These are phyloP conservation scores for Lissonota sp. DNA, from an alignment of 2,888 invertebrate genomes.

Conservation along the genomic window DNA sequence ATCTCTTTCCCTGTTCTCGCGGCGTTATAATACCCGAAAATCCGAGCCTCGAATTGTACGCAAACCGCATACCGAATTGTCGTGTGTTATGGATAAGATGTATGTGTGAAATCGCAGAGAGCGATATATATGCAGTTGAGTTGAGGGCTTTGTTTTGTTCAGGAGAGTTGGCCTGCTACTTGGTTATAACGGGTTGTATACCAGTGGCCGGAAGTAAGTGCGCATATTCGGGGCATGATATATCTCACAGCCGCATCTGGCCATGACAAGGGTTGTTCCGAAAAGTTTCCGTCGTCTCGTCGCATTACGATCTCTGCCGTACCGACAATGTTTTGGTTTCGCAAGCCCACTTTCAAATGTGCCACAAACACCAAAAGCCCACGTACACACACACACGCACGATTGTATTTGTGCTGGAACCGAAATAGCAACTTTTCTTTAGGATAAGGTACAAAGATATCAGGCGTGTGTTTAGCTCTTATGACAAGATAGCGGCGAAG, in stretches of 20 bases:
- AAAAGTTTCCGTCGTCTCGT: conserved; percentile 68
- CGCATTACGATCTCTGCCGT: conserved; percentile 11
- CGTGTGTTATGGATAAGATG: background rate
- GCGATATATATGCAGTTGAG: background rate
- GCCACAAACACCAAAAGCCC: conserved; percentile 4
- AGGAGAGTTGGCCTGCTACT: background rate
- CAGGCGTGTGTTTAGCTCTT: no score
- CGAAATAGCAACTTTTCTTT: conserved; percentile 40
- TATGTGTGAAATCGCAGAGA: background rate
- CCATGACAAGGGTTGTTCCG: conserved; percentile 76
- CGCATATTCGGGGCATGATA: conserved; percentile 40
- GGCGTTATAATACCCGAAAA: no score
- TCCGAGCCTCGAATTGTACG: no score
- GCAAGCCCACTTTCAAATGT: background rate
- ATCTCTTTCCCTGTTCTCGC: no score
- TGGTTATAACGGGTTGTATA: background rate
- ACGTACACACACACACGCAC: background rate
- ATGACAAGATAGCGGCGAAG: conserved; percentile 4
- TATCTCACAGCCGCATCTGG: conserved; percentile 71
- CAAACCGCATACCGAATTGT: no score
- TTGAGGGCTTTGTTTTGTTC: no score
- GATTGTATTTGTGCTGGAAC: conserved; percentile 31
- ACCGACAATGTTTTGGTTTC: conserved; percentile 20
- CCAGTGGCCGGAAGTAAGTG: conserved; percentile 44
- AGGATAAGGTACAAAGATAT: no score